Evolutionary conservation across 2,797 vertebrate species (phyloP).

Genomic region (Amblyopsis hoosieri): DNA sequence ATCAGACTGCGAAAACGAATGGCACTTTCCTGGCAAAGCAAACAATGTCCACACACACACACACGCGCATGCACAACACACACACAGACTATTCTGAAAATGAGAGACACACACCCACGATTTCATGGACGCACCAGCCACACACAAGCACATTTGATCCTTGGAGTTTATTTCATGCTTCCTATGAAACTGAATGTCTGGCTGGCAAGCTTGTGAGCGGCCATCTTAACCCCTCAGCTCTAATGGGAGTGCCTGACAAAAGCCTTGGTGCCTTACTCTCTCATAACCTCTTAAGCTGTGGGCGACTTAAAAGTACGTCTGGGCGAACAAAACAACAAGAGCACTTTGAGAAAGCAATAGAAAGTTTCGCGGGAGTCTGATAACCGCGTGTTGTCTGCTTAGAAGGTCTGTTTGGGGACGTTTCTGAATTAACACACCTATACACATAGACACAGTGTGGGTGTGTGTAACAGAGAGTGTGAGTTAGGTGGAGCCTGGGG

Average conservation of each 20-base stretch:
- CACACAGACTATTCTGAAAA: not conserved
- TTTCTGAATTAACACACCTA: not conserved
- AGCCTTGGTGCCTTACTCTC: constrained; percentile 25
- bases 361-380: not conserved
- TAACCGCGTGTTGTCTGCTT: constrained; percentile 1
- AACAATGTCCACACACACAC: constrained; percentile 28
- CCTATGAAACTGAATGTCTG: constrained; percentile 63
- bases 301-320: constrained; percentile 40
- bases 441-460: constrained; percentile 32
- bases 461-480: constrained; percentile 61
- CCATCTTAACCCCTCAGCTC: constrained; percentile 43
- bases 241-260: constrained; percentile 55
- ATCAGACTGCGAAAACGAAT: constrained; percentile 47
- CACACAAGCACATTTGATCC: constrained; percentile 55
- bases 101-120: not conserved
- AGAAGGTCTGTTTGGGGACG: not conserved
- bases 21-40: constrained; percentile 2
- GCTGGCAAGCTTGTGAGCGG: constrained; percentile 37
- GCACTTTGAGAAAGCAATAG: constrained; percentile 12
- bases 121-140: constrained; percentile 10
- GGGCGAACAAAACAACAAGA: constrained; percentile 14
- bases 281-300: constrained; percentile 25
- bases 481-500: constrained; percentile 60
- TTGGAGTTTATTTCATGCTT: constrained; percentile 67
- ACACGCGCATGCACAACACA: constrained; percentile 10